A percentile compares a stretch with the other conserved stretches of the same genome.
These are phyloP conservation scores for Aphrocallistes beatrix DNA, from an alignment of 37 sponge, comb jelly and placozoan species.

Conservation along the genomic window DNA sequence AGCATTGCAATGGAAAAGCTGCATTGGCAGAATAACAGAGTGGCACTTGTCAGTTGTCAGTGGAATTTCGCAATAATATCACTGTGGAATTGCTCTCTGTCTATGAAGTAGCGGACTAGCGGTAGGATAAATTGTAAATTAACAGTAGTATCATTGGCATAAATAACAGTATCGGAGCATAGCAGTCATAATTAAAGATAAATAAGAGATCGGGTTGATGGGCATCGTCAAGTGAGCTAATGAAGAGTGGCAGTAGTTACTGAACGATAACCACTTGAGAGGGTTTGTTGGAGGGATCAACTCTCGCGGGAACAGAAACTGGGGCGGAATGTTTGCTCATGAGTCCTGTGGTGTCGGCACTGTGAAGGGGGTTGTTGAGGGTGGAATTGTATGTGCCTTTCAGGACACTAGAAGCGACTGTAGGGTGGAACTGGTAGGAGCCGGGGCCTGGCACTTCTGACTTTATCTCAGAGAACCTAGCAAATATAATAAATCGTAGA, in stretches of 20 bases:
- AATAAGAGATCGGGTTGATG: constrained; percentile 15
- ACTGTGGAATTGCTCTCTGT: too few species aligned
- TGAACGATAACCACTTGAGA: neutral
- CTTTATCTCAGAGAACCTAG: constrained; percentile 30
- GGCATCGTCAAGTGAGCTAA: neutral
- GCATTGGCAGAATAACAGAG: too few species aligned
- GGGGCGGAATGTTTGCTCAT: neutral
- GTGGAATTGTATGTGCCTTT: constrained; percentile 73
- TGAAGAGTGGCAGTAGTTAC: too few species aligned
- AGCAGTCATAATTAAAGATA: neutral
- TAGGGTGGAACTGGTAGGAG: constrained; percentile 19
- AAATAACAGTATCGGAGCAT: neutral
- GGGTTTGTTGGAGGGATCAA: neutral
- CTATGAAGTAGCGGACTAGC: too few species aligned
- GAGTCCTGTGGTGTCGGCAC: neutral
- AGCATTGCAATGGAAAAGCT: too few species aligned
- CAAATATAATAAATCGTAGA: too few species aligned
- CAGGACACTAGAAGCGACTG: constrained; percentile 34
- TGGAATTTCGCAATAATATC: too few species aligned
- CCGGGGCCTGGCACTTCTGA: constrained; percentile 59
- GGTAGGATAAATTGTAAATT: too few species aligned
- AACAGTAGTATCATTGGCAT: too few species aligned
- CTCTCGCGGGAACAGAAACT: neutral
- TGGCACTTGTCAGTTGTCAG: too few species aligned
- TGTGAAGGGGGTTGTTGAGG: constrained; percentile 49